Percentiles rank a stretch among this genome's conserved stretches.
Evolutionary conservation across 2,113 vertebrate species (phyloP).

Genomic region (Ammodytes marinus): DNA sequence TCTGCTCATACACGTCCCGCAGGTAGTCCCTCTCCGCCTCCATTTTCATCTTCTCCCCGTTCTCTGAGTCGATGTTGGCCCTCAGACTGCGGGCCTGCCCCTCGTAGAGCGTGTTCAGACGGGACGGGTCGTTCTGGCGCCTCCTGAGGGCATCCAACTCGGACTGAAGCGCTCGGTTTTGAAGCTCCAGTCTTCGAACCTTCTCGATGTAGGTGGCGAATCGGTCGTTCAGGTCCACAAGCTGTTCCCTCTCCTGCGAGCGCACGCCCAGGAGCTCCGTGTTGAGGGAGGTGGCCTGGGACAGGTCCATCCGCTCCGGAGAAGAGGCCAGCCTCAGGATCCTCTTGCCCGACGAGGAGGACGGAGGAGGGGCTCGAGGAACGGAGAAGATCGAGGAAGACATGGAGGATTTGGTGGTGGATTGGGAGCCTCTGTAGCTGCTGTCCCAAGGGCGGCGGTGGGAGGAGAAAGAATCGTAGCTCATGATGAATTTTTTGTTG

Average conservation of each 20-base stretch:
- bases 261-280: slow-evolving; percentile 85
- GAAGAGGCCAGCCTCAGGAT: slow-evolving; percentile 62
- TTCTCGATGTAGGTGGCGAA: slow-evolving; percentile 89
- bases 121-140: slow-evolving; percentile 81
- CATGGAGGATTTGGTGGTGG: slow-evolving; percentile 70
- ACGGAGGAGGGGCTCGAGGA: slow-evolving; percentile 58
- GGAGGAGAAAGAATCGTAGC: slow-evolving; percentile 77
- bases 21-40: slow-evolving; percentile 82
- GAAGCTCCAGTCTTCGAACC: slow-evolving; percentile 86
- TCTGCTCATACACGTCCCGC: slow-evolving; percentile 72
- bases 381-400: slow-evolving; percentile 67
- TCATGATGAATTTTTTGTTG: slow-evolving; percentile 83
- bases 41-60: slow-evolving; percentile 80
- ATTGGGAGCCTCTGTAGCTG: slow-evolving; percentile 74
- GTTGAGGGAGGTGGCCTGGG: slow-evolving; percentile 81
- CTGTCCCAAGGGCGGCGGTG: slow-evolving; percentile 80
- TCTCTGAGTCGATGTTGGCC: slow-evolving; percentile 83
- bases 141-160: slow-evolving; percentile 83
- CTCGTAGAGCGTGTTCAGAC: slow-evolving; percentile 83
- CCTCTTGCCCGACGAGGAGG: slow-evolving; percentile 62
- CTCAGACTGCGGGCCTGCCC: slow-evolving; percentile 83
- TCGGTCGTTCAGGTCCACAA: slow-evolving; percentile 88
- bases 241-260: slow-evolving; percentile 86
- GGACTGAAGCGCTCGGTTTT: slow-evolving; percentile 83
- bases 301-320: slow-evolving; percentile 78